These are phyloP conservation scores for Calephelis nemesis DNA, from an alignment of 1,140 invertebrate genomes.

Conservation along the genomic window DNA sequence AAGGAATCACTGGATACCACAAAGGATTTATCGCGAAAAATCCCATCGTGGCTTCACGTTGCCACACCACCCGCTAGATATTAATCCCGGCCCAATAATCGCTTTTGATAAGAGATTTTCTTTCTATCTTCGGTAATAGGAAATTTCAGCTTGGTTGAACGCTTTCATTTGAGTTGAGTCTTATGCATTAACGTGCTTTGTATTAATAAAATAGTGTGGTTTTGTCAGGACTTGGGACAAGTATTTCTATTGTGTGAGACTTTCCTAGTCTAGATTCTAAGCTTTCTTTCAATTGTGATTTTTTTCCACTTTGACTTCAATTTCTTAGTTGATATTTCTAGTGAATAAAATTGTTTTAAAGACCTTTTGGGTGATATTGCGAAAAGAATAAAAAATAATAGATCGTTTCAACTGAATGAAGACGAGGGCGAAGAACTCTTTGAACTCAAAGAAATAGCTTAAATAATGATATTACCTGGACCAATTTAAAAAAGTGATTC, in stretches of 20 bases:
- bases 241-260: background rate
- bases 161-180: constrained; percentile 48
- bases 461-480: too few species aligned
- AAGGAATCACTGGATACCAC: constrained; percentile 33
- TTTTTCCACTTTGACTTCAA: constrained; percentile 3
- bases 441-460: too few species aligned
- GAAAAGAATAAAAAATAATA: too few species aligned
- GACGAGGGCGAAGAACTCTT: too few species aligned
- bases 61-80: constrained; percentile 51
- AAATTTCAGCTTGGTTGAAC: constrained; percentile 63
- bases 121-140: constrained; percentile 60
- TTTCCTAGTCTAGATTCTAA: background rate
- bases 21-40: constrained; percentile 60
- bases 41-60: constrained; percentile 43
- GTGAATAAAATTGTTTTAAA: background rate
- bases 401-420: too few species aligned
- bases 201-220: constrained; percentile 5
- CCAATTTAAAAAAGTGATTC: too few species aligned
- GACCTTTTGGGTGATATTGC: too few species aligned
- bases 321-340: background rate
- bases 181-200: constrained; percentile 12
- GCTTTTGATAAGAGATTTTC: constrained; percentile 68
- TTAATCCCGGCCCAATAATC: constrained; percentile 68
- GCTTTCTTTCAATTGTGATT: constrained; percentile 5
- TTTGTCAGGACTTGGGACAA: constrained; percentile 2